Evolutionary conservation across 2,797 vertebrate genomes (phyloP), one percentile per base, ranked within the genome.

Genomic region (Botia almorhae): DNA sequence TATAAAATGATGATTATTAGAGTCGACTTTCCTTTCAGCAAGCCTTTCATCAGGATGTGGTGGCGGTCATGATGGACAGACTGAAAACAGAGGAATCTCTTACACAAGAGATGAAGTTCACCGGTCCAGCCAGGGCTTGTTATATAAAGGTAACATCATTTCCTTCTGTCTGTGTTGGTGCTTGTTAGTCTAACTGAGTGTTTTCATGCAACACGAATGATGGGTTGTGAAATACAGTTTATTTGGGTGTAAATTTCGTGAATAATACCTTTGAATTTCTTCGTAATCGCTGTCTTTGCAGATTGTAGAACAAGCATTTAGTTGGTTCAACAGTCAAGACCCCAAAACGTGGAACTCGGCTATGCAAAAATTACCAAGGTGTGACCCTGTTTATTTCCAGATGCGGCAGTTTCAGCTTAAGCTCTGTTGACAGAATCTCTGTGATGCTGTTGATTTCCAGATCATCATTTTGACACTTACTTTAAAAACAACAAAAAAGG

Each of bases 251-350:
- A 14, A 8, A n/a, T 16, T 64, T 69, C 29, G 17, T 23, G 43
- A 19, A 19, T 14, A 48, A 60, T 36, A 2, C 65, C 36, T 39
- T 69, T 17, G 26, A 39, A 43, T 46, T 26, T 46, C 2, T 5
- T 12, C 5, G 13, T 65, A 56, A 56, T 56, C n/a, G 1, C 7
- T 55, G 39, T 68, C 3, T 63, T 86, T 73, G 36, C 89, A 98
- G 96, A 81, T 95, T 76, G 89, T 97, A 90, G 91, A 94, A 82
- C 92, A 88, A 83, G 90, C 91, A 17, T 98, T 97, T 78, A 88
- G 85, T 78, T 96, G 96, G 95, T 95, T 96, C 81, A 91, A 94
- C 21, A 88, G 89, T 65, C 90, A 90, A 17, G 90, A 93, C 82
- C 90, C 93, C 46, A 95, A 95, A 85, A 93, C 91, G 36, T 96